Base-by-base conservation (phyloP, 2,113 vertebrate genomes). In the Melanerpes formicivorus region DNA sequence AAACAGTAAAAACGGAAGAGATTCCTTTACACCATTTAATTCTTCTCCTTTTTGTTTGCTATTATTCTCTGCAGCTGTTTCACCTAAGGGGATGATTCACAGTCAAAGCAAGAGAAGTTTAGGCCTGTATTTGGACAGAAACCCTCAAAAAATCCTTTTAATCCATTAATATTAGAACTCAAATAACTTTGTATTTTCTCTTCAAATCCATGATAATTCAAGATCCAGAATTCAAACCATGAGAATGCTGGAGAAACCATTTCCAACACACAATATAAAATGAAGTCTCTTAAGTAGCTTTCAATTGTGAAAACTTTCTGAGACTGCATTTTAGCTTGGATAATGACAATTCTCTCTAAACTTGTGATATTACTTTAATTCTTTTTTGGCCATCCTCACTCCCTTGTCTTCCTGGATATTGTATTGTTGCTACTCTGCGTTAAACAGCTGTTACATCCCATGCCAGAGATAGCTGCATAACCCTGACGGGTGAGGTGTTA, bases 391-490 rank as follows among this genome's bases (percentile, higher is more conserved):
- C 90, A 21, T 9, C 30, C 67, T 84, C 46, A 22, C 30, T 40
- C 19, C 32, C 32, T 74, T 48, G 14, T 70, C 73, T 59, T 71
- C 62, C 77, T 64, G 27, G 40, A 44, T 54, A 34, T 5, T 17
- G 62, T 13, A 66, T 66, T 37, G 50, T 10, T 87, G 89, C 79
- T 90, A 10, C 58, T 88, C 64, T 65, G 7, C 18, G 25, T 74
- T 60, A 90, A 92, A 81, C 69, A 92, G 87, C 88, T 90, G 86
- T 42, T 88, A 71, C 25, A 30, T 23, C 91, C 86, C 82, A 32
- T 80, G 58, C 87, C 92, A 92, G 84, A 65, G n/a, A 87, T 30
- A 60, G 87, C 88, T 70, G 59, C 54, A 3, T 32, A 87, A 80
- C 52, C 40, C 50, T 19, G 27, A 56, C 0, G 46, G 52, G 32